A percentile compares a stretch with the other conserved stretches of the same genome.
phyloP scores from a whole-genome alignment of 2,113 vertebrate species.

The Platycercus adscitus region DNA sequence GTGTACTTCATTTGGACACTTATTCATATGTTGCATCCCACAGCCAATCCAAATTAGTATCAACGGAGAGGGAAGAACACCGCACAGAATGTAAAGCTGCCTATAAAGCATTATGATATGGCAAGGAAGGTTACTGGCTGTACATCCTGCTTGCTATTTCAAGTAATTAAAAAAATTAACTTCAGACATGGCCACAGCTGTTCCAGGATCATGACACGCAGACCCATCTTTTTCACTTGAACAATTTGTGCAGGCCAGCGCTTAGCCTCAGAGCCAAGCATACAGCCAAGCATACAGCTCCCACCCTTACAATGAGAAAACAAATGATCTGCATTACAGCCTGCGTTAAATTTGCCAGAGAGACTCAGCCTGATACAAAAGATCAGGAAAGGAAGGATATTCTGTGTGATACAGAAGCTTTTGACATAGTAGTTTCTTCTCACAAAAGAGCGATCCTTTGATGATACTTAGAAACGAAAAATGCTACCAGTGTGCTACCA shows the following conservation, averaged over 20 bases:
- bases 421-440: background rate
- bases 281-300: background rate
- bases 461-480: background rate
- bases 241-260: background rate
- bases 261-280: background rate
- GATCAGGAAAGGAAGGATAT: background rate
- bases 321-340: constrained; percentile 1
- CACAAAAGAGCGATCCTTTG: background rate
- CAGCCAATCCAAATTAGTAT: background rate
- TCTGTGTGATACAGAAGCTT: background rate
- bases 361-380: constrained; percentile 1
- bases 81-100: constrained; percentile 28
- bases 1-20: background rate
- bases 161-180: constrained; percentile 49
- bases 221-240: background rate
- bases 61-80: background rate
- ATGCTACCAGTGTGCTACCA: background rate
- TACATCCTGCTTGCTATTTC: background rate
- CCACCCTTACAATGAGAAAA: background rate
- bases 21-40: background rate
- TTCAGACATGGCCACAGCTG: constrained; percentile 32
- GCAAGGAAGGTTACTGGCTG: constrained; percentile 16
- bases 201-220: constrained; percentile 8
- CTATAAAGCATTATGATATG: constrained; percentile 38
- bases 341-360: constrained; percentile 13